Evolutionary conservation across 2,113 vertebrate species (phyloP).

Genomic region (Chloroceryle aenea): DNA sequence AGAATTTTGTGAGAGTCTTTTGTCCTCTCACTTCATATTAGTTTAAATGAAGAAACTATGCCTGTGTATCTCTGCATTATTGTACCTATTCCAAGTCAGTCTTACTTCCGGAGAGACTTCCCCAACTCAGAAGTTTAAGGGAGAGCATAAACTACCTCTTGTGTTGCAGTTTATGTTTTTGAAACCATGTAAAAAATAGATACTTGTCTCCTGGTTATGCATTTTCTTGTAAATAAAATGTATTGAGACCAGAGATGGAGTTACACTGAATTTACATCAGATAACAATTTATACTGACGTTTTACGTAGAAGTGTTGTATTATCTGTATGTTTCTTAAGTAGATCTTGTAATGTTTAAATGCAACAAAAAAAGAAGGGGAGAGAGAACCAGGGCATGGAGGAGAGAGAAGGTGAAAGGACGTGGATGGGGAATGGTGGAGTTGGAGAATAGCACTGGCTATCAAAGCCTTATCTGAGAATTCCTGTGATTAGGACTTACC

Average conservation of each 20-base stretch:
- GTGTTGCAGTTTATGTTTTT: background rate
- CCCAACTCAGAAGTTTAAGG: background rate
- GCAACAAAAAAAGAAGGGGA: background rate
- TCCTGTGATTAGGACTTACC: background rate
- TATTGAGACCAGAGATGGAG: background rate
- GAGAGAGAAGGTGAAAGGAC: background rate
- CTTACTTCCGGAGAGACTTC: background rate
- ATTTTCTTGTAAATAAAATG: constrained; percentile 53
- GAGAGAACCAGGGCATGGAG: background rate
- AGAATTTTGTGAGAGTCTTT: constrained; percentile 51
- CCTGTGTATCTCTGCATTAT: constrained; percentile 38
- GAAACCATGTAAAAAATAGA: background rate
- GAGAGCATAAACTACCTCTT: background rate
- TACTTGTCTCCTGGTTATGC: constrained; percentile 1
- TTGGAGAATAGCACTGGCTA: background rate
- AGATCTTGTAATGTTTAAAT: background rate
- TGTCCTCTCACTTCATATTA: constrained; percentile 25
- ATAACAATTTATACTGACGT: background rate
- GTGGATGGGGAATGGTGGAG: background rate
- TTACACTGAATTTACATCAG: background rate
- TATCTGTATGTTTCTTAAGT: background rate
- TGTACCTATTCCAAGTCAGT: background rate
- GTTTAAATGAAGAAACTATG: constrained; percentile 33
- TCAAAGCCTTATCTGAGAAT: background rate
- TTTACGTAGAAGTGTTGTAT: background rate